phyloP scores from a whole-genome alignment of 2,888 invertebrate genomes.

The Carpatolechia fugitivella region DNA sequence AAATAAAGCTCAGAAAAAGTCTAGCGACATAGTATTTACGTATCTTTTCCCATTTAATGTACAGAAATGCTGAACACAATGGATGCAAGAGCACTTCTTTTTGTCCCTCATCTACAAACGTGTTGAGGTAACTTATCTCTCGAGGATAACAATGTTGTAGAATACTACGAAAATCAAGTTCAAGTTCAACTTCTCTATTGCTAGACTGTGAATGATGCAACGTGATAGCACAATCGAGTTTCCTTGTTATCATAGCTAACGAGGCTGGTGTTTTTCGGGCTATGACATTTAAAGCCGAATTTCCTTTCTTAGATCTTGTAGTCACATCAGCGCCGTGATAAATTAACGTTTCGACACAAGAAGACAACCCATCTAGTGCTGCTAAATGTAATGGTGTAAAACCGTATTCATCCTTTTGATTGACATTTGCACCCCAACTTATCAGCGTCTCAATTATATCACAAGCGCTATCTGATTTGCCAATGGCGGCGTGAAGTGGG shows the following conservation, averaged over 20 bases:
- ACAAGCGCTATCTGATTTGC: conserved; percentile 89
- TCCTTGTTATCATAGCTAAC: conserved; percentile 88
- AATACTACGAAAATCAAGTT: conserved; percentile 90
- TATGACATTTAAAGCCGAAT: conserved; percentile 91
- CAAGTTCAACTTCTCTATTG: conserved; percentile 88
- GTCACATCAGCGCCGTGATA: conserved; percentile 94
- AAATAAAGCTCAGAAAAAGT: conserved; percentile 87
- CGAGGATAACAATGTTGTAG: conserved; percentile 90
- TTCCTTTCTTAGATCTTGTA: conserved; percentile 91
- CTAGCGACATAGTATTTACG: conserved; percentile 91
- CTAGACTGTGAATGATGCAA: conserved; percentile 88
- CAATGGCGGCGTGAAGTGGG: conserved; percentile 89
- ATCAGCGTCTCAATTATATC: conserved; percentile 89
- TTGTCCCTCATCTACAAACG: conserved; percentile 93
- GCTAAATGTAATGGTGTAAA: conserved; percentile 92
- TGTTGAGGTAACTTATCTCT: conserved; percentile 91
- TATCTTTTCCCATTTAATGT: conserved; percentile 94
- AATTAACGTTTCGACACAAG: conserved; percentile 91
- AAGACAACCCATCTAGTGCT: conserved; percentile 89
- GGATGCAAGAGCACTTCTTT: conserved; percentile 93
- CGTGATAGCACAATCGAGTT: conserved; percentile 89
- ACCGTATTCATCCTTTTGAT: conserved; percentile 91
- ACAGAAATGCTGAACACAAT: conserved; percentile 90
- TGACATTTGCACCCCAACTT: conserved; percentile 89
- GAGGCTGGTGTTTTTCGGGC: conserved; percentile 92